phyloP scores from a whole-genome alignment of 2,888 invertebrate species.

The Julus scanicus region DNA sequence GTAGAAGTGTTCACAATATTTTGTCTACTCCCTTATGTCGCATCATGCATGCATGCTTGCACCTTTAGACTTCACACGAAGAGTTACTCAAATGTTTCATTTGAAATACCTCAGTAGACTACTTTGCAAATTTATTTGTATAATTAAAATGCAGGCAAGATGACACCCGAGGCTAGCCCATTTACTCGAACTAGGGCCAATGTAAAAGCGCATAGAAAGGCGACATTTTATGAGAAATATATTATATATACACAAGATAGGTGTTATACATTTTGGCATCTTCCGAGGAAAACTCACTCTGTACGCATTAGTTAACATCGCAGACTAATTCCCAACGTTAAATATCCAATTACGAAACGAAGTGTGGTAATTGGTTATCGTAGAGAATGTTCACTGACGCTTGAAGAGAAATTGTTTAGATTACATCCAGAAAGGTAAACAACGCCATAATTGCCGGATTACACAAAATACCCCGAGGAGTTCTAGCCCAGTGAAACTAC shows the following conservation, averaged over 20 bases:
- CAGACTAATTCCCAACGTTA: conserved; percentile 50
- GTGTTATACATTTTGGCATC: too few species aligned
- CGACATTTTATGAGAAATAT: too few species aligned
- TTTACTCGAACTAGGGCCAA: neutral
- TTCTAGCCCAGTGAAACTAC: neutral
- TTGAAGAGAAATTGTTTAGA: conserved; percentile 54
- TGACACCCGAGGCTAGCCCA: neutral
- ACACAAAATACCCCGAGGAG: conserved; percentile 49
- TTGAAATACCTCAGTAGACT: too few species aligned
- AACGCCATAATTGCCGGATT: conserved; percentile 48
- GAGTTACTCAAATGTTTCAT: too few species aligned
- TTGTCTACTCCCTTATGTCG: too few species aligned
- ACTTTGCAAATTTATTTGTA: too few species aligned
- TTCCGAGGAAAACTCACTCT: neutral
- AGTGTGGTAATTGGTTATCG: conserved; percentile 51
- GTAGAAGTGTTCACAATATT: too few species aligned
- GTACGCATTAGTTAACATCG: conserved; percentile 34
- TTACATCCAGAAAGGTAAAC: conserved; percentile 51
- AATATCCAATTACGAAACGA: conserved; percentile 53
- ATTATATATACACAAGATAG: too few species aligned
- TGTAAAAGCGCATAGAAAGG: neutral
- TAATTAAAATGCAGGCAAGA: too few species aligned
- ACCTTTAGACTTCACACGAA: neutral
- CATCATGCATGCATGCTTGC: neutral
- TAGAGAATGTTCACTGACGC: conserved; percentile 40